Evolutionary conservation across 2,888 invertebrate genomes (phyloP), one percentile per base, ranked within the genome.

Genomic region (Stegophylla sp.): DNA sequence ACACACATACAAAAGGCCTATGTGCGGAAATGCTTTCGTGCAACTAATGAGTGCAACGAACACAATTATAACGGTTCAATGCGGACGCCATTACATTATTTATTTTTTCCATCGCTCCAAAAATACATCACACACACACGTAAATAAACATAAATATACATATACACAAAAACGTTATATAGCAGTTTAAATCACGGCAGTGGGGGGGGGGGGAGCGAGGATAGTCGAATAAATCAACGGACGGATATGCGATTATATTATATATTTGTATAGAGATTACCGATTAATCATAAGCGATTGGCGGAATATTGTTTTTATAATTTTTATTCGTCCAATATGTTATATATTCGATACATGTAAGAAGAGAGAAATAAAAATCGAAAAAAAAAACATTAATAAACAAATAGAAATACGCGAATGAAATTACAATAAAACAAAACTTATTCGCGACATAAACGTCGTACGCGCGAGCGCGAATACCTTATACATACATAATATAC

Each of bases 31-130:
- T 23, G 51, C 63, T 20, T 64, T 63, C 63, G 34, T 20, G 34
- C 15, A 20, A 64, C 51, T 75, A 75, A 75, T 64, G 51, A 75
- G 48, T 34, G 34, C 23, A 12, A 63, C 74, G 34, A 34, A n/a
- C 34, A 75, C 63, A 51, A 64, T 63, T 51, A 64, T 17, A 23
- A 75, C 74, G 74, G 74, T 64, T 63, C 51, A 34, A 28, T 75
- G 74, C 63, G 74, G 61, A 48, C 34, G 15, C 74, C 73, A 48
- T 74, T 63, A 63, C 9, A 73, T 73, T 45, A 41, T 56, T 56
- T 48, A 48, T 67, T 69, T 51, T 51, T 69, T n/a, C 20, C 13
- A 13, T 41, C 53, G 15, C 12, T 7, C n/a, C 4, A 20, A n/a
- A 9, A n/a, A 51, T 51, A 51, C n/a, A 5, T 51, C 17, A 48